These are phyloP conservation scores for Rhyacichthys aspro DNA, from an alignment of 2,797 vertebrate genomes.

Conservation along the genomic window DNA sequence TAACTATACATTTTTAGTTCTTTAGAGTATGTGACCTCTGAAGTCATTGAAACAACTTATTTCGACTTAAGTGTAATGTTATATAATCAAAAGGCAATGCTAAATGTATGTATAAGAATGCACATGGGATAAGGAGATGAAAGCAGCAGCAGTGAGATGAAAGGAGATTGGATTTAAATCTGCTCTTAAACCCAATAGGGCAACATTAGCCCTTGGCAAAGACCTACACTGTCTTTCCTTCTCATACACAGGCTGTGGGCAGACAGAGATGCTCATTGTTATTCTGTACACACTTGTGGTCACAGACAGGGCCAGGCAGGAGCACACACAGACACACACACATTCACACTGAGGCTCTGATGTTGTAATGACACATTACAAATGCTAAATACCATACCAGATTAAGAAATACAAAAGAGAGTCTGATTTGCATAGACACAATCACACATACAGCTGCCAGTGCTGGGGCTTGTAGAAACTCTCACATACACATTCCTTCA, in stretches of 20 bases:
- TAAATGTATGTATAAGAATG: background rate
- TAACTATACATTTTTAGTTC: no score
- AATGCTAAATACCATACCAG: constrained; percentile 62
- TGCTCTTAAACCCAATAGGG: constrained; percentile 52
- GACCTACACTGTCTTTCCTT: constrained; percentile 25
- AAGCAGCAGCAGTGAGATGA: constrained; percentile 9
- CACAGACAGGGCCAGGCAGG: constrained; percentile 64
- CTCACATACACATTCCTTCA: constrained; percentile 58
- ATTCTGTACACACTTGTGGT: constrained; percentile 80
- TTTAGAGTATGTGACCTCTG: no score
- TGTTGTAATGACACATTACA: constrained; percentile 56
- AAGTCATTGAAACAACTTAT: background rate
- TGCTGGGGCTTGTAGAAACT: constrained; percentile 15
- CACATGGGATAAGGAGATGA: constrained; percentile 4
- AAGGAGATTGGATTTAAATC: constrained; percentile 45
- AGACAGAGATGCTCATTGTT: constrained; percentile 76
- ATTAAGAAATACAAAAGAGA: constrained; percentile 65
- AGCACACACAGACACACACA: constrained; percentile 30
- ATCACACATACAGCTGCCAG: constrained; percentile 25
- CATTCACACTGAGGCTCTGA: constrained; percentile 24
- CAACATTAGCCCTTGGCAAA: constrained; percentile 52
- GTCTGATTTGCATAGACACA: constrained; percentile 57
- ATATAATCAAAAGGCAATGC: background rate
- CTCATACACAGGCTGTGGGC: constrained; percentile 31
- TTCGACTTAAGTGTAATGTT: background rate